These are phyloP conservation scores for Harmothoe impar DNA, from an alignment of 2,888 invertebrate genomes.

Conservation along the genomic window DNA sequence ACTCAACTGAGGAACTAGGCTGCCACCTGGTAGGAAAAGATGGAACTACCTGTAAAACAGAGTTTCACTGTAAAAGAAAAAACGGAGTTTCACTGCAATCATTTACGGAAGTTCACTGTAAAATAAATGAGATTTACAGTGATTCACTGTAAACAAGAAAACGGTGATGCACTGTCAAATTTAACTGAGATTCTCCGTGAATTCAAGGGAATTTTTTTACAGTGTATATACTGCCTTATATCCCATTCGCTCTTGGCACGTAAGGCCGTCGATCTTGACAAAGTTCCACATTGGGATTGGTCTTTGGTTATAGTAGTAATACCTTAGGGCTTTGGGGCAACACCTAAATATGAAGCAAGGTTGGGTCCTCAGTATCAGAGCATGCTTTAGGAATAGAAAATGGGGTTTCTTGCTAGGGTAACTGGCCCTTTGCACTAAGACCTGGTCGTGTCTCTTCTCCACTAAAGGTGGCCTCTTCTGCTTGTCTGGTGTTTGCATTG, in stretches of 20 bases:
- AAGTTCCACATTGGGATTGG: not conserved
- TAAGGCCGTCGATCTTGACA: not conserved
- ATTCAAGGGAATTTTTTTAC: no score
- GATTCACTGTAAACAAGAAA: no score
- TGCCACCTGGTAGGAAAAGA: no score
- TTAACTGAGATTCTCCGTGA: no score
- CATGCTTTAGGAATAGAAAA: not conserved
- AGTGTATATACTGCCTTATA: no score
- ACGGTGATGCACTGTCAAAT: no score
- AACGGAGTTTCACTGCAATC: no score
- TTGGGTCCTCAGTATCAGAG: not conserved
- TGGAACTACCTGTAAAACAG: no score
- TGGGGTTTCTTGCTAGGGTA: not conserved
- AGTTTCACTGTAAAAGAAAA: no score
- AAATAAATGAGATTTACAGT: no score
- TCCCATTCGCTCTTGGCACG: not conserved
- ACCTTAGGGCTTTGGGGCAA: not conserved
- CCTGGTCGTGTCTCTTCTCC: not conserved
- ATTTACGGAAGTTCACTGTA: no score
- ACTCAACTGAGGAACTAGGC: no score
- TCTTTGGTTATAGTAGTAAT: not conserved
- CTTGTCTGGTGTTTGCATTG: slow-evolving; percentile 29
- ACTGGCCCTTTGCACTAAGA: not conserved
- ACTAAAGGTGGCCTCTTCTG: not conserved
- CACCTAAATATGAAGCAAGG: not conserved